A percentile compares a stretch with the other conserved stretches of the same genome.
Evolutionary conservation across 2,797 vertebrate species (phyloP).

Genomic region (Sphenodon punctatus): DNA sequence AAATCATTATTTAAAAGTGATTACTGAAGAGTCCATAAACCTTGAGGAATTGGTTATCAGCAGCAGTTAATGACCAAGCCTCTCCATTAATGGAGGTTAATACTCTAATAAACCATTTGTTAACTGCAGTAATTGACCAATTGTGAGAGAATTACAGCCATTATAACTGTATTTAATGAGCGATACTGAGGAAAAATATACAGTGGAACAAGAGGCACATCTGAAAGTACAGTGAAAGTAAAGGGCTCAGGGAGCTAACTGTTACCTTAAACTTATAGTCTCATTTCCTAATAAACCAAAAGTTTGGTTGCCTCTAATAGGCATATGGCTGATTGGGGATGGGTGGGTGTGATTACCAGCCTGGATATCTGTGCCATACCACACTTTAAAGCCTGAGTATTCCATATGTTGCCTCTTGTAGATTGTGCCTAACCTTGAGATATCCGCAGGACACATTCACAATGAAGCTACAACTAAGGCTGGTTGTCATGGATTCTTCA

Average conservation of each 20-base stretch:
- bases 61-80: conserved; percentile 51
- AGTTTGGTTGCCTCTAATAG: neutral
- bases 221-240: neutral
- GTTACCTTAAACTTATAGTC: neutral
- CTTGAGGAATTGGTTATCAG: conserved; percentile 55
- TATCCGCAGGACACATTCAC: too few species aligned
- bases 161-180: conserved; percentile 55
- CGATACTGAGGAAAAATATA: conserved; percentile 21
- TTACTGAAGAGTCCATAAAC: conserved; percentile 61
- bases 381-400: too few species aligned
- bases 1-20: conserved; percentile 36
- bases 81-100: conserved; percentile 63
- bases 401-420: too few species aligned
- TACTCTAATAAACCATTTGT: conserved; percentile 65
- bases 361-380: too few species aligned
- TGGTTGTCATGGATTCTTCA: neutral
- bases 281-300: neutral
- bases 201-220: conserved; percentile 12
- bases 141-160: conserved; percentile 53
- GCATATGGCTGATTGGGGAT: neutral
- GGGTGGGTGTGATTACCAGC: too few species aligned
- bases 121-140: conserved; percentile 60
- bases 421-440: too few species aligned
- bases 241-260: neutral
- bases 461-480: neutral